These are phyloP conservation scores for Alviniconcha marisindica DNA, from an alignment of 1,140 invertebrate genomes.

Conservation along the genomic window DNA sequence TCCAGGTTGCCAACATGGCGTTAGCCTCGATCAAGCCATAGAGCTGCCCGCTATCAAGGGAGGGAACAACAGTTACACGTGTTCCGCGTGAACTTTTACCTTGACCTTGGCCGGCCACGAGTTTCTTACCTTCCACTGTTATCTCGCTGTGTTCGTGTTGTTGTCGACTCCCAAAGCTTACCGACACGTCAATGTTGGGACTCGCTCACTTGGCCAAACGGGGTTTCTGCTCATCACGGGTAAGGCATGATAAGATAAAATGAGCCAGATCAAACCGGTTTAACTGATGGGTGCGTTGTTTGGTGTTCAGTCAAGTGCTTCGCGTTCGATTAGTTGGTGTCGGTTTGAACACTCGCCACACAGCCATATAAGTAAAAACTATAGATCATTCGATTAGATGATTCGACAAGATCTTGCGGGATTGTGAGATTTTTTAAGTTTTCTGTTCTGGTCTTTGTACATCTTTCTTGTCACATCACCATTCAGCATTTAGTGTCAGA, in stretches of 20 bases:
- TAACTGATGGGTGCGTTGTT: neutral
- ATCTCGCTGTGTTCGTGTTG: neutral
- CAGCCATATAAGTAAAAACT: neutral
- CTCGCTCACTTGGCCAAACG: constrained; percentile 21
- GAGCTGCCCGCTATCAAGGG: neutral
- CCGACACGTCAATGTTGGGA: constrained; percentile 2
- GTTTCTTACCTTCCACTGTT: too few species aligned
- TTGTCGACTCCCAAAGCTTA: neutral
- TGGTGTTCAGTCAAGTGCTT: too few species aligned
- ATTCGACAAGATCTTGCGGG: neutral
- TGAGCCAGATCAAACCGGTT: neutral
- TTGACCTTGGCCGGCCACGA: neutral
- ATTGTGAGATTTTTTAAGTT: too few species aligned
- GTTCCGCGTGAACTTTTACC: neutral
- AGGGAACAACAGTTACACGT: neutral
- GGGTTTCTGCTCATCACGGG: constrained; percentile 17
- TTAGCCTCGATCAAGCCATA: too few species aligned
- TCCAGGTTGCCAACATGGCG: too few species aligned
- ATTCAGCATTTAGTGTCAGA: too few species aligned
- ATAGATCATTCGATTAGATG: too few species aligned
- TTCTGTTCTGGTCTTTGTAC: too few species aligned
- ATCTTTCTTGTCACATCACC: too few species aligned
- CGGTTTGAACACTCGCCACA: too few species aligned
- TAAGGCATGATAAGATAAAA: constrained; percentile 23
- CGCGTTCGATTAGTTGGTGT: too few species aligned